These are phyloP conservation scores for Mustela nigripes DNA, from an alignment of 2,113 vertebrate species.

Conservation along the genomic window DNA sequence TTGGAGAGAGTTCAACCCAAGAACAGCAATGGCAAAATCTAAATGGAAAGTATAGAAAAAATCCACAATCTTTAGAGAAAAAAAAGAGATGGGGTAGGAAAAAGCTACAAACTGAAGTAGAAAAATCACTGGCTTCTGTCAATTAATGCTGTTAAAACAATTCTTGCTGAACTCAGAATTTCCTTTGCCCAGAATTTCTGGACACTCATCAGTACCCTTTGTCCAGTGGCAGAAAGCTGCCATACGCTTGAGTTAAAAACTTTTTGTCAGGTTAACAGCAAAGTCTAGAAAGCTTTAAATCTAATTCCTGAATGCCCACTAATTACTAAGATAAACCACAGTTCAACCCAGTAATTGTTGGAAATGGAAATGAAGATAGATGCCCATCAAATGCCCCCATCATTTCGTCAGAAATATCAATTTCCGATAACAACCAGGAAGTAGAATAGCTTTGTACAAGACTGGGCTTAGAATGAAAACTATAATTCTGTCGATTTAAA, in stretches of 20 bases:
- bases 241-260: conserved; percentile 26
- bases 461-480: conserved; percentile 43
- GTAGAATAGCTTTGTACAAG: neutral
- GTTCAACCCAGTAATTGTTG: neutral
- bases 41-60: conserved; percentile 17
- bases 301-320: conserved; percentile 3
- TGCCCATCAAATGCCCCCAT: neutral
- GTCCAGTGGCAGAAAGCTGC: neutral
- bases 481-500: neutral
- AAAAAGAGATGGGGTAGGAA: neutral
- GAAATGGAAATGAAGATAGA: conserved; percentile 18
- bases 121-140: neutral
- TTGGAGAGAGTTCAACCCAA: conserved; percentile 16
- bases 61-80: neutral
- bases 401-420: conserved; percentile 11
- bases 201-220: neutral
- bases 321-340: neutral
- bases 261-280: neutral
- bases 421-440: neutral
- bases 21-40: conserved; percentile 50
- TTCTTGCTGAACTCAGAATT: neutral
- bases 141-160: conserved; percentile 47
- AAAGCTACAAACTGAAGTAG: neutral
- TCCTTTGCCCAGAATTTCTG: neutral
- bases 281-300: conserved; percentile 27